These are phyloP conservation scores for Macrosoma leucophasiata DNA, from an alignment of 2,888 invertebrate genomes.

Conservation along the genomic window DNA sequence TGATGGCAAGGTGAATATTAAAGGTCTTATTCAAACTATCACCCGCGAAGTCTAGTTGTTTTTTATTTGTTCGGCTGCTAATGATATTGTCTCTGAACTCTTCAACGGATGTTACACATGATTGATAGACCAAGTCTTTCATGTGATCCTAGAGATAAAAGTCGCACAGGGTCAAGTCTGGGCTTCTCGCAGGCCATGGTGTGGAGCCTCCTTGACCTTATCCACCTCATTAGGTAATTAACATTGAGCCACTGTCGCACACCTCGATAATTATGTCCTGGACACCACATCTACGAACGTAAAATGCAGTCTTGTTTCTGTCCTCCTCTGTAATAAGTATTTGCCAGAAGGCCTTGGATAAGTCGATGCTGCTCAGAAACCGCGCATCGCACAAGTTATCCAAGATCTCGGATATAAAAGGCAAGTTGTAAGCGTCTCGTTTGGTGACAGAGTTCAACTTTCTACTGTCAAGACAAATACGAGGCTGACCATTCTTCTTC, in stretches of 20 bases:
- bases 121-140: slow-evolving; percentile 2
- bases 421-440: not conserved
- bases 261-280: no score
- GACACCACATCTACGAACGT: no score
- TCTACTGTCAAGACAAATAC: not conserved
- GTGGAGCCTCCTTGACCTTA: slow-evolving; percentile 8
- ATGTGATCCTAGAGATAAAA: slow-evolving; percentile 3
- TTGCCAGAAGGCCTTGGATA: slow-evolving; percentile 23
- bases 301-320: slow-evolving; percentile 19
- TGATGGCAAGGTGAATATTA: slow-evolving; percentile 16
- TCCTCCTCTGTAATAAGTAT: slow-evolving; percentile 12
- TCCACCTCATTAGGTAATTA: slow-evolving; percentile 8
- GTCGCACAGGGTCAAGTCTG: slow-evolving; percentile 5
- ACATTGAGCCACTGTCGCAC: slow-evolving; percentile 7
- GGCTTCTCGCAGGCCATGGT: slow-evolving; percentile 10
- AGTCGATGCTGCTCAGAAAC: slow-evolving; percentile 20
- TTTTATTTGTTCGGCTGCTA: no score
- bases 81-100: no score
- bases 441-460: not conserved
- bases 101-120: no score
- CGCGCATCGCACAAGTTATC: no score
- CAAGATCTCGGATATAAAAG: not conserved
- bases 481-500: not conserved
- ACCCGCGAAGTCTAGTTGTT: no score
- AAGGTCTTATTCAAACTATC: no score